Evolutionary conservation across 2,888 invertebrate species (phyloP), one percentile per base, ranked within the genome.

Genomic region (Loripinus fragilis): DNA sequence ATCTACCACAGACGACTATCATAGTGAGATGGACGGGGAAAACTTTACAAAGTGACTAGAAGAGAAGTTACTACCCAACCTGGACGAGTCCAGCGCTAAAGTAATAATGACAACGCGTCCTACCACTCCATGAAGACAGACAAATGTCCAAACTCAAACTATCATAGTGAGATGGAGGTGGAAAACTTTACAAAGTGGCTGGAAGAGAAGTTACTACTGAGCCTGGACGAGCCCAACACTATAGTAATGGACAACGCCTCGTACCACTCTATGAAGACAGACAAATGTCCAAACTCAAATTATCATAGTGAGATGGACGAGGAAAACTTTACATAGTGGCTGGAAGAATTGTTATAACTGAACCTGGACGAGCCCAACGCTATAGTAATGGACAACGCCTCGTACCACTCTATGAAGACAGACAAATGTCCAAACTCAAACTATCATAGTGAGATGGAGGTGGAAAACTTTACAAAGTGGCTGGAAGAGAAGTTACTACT

Each of bases 181-280:
- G 33, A 38, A 8, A 71, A 76, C 41, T 71, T 71, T 25, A 67
- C 38, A 5, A 76, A 55, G 45, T 71, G 71, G 76, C 10, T 76
- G 41, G n/a, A 65, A 30, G 41, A 71, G 8, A 33, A 42, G 33
- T 28, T 52, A 0, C 12, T 76, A 8, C 76, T 67, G 1, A 68
- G 68, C 35, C 72, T 77, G 2, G 69, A 68, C 25, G 17, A 41
- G 12, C 71, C 67, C 30, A 41, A 42, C 55, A 67, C 50, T 17
- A 71, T 71, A 7, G 69, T 77, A 0, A 72, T 72, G 69, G 72
- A 77, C 38, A 77, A 77, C 23, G 72, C 72, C 15, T 33, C 25
- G 25, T 72, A 77, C 25, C 77, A 72, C 38, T 72, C 77, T 0
- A 28, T 77, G 64, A 25, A 48, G 25, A 60, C 50, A 12, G 72